Conservation (phyloP, 2,888 invertebrate genomes). For the Pseudanteris insignis region DNA sequence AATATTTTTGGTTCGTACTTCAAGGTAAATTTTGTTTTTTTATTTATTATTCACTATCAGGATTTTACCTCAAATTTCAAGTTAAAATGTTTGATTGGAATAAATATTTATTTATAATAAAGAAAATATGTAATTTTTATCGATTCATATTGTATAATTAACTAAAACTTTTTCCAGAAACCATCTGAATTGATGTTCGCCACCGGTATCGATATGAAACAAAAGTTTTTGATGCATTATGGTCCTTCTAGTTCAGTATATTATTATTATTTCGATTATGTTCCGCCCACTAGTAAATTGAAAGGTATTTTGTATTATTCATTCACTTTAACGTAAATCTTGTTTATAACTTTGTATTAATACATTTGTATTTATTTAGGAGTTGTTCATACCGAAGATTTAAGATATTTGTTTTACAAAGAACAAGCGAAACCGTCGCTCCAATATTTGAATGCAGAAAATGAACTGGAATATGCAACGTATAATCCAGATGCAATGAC, state of each 20-base stretch:
- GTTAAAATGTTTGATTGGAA: no score
- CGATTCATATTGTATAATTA: no score
- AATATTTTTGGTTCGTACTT: not conserved
- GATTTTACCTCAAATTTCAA: no score
- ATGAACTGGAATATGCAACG: not conserved
- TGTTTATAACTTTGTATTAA: no score
- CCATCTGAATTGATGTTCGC: conserved; percentile 37
- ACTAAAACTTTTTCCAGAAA: conserved; percentile 22
- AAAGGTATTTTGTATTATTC: no score
- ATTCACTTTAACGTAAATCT: no score
- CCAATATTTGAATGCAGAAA: not conserved
- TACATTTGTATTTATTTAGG: no score
- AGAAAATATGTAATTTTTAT: no score
- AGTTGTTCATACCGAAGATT: conserved; percentile 9
- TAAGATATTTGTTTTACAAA: conserved; percentile 12
- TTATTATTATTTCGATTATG: conserved; percentile 49
- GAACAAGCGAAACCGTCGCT: not conserved
- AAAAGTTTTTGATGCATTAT: conserved; percentile 38
- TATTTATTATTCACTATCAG: no score
- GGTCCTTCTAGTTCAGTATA: conserved; percentile 36
- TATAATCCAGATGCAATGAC: conserved; percentile 10
- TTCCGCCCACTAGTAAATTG: no score
- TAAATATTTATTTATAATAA: no score
- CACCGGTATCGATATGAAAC: conserved; percentile 48
- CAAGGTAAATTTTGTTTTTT: not conserved